Evolutionary conservation across 1,140 invertebrate genomes (phyloP), one percentile per base, ranked within the genome.

Genomic region (Centruroides sculpturatus): DNA sequence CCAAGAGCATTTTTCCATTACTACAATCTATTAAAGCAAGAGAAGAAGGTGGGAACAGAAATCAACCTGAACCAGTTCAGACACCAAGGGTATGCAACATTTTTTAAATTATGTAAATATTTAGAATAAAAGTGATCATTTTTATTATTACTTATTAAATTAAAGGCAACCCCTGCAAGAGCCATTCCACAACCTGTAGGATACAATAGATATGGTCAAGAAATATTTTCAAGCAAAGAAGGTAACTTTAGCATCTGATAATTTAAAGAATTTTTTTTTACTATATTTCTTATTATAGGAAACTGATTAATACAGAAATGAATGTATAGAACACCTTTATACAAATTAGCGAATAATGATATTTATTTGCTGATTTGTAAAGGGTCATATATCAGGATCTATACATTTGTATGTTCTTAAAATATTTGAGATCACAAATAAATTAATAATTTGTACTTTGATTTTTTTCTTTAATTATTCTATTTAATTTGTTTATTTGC

Each of bases 191-290:
- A 92, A 68, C 82, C 82, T 4, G 79, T 80, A 36, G 83, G 83
- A 2, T 98, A 98, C 74, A 98, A 93, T 82, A 86, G 94, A 81
- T 98, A 98, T 76, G 92, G 97, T 84, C 94, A 98, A 77, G 95
- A 98, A 79, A 81, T 91, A 70, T 97, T 98, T 73, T 89, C 85
- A 47, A 85, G 87, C 66, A 90, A 90, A 75, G 87, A 92, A 79
- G 82, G 82, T 84, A 72, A 66, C 64, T 46, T 35, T 41, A 41
- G 23, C 23, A 23, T 23, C 23, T 23, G 23, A 23, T 23, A 23
- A 23, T 23, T 23, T 23, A 23, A 23, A 23, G 23, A 23, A 23
- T 23, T 23, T 23, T 23, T 23, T 23, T 23, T 23, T 23, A 23
- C 1, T 23, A 23, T 23, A 23, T 23, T 23, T 23, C 23, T 23